These are phyloP conservation scores for Sycophila sp. DNA, from an alignment of 1,140 invertebrate genomes.

Conservation along the genomic window DNA sequence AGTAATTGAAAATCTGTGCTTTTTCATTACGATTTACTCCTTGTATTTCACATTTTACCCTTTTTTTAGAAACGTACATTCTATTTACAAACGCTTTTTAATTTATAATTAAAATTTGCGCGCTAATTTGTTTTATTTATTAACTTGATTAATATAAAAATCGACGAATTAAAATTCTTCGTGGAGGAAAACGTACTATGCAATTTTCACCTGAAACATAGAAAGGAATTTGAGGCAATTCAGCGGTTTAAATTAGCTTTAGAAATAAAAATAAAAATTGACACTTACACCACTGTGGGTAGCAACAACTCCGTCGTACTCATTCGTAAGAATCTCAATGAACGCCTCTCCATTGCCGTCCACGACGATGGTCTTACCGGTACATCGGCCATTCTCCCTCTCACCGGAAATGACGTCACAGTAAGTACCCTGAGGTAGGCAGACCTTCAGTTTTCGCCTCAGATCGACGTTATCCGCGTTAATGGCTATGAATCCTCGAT, in stretches of 20 bases:
- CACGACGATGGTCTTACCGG: constrained; percentile 70
- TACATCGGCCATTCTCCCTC: constrained; percentile 66
- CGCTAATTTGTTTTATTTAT: constrained; percentile 6
- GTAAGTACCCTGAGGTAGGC: constrained; percentile 80
- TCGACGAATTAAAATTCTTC: too few relatives aligned
- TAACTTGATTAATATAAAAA: too few relatives aligned
- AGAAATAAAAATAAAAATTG: background rate
- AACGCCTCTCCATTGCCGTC: constrained; percentile 64
- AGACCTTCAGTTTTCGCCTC: constrained; percentile 71
- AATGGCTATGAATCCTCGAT: constrained; percentile 79
- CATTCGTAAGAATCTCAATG: constrained; percentile 64
- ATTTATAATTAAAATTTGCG: background rate
- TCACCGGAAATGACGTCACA: constrained; percentile 84
- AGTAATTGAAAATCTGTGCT: constrained; percentile 16
- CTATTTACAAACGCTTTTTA: too few relatives aligned
- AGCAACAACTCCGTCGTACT: constrained; percentile 73
- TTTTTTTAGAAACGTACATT: too few relatives aligned
- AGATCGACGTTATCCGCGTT: constrained; percentile 73
- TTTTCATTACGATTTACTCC: background rate
- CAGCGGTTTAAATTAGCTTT: background rate
- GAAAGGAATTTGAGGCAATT: background rate
- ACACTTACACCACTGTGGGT: constrained; percentile 66
- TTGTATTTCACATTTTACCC: too few relatives aligned
- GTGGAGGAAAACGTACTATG: background rate
- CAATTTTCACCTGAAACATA: constrained; percentile 4